Conservation (phyloP, 2,113 vertebrate species). For the Gallinago paraguaiae region DNA sequence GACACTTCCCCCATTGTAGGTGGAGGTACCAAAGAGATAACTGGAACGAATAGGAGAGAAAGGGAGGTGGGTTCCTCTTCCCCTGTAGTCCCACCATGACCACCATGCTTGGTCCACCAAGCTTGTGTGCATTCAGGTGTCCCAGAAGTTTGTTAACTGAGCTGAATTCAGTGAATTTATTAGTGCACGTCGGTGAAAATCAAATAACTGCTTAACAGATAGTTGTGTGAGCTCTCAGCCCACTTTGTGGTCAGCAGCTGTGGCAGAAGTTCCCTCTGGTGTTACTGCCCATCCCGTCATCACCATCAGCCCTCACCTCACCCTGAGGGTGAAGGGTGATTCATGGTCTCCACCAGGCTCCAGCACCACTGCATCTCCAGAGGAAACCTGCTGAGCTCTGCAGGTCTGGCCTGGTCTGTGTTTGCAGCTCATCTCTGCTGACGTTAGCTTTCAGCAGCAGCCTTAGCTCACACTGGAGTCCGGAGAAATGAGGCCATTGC, state of each 20-base stretch:
- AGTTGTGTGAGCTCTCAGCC: background rate
- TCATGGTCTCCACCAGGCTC: background rate
- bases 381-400: background rate
- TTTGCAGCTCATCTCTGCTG: background rate
- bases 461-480: background rate
- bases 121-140: background rate
- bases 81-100: too few relatives aligned
- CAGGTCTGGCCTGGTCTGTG: background rate
- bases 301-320: background rate
- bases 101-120: too few relatives aligned
- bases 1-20: accelerated
- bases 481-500: background rate
- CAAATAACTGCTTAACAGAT: background rate
- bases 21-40: background rate
- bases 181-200: background rate
- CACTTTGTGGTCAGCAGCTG: accelerated
- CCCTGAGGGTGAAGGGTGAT: background rate
- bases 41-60: background rate
- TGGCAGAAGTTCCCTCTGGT: background rate
- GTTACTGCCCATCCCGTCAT: background rate
- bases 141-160: background rate
- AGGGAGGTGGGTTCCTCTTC: background rate
- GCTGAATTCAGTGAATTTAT: background rate
- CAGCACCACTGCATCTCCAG: background rate
- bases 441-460: background rate